Conservation (phyloP, 2,888 invertebrate genomes). For the Lucinisca nassula region DNA sequence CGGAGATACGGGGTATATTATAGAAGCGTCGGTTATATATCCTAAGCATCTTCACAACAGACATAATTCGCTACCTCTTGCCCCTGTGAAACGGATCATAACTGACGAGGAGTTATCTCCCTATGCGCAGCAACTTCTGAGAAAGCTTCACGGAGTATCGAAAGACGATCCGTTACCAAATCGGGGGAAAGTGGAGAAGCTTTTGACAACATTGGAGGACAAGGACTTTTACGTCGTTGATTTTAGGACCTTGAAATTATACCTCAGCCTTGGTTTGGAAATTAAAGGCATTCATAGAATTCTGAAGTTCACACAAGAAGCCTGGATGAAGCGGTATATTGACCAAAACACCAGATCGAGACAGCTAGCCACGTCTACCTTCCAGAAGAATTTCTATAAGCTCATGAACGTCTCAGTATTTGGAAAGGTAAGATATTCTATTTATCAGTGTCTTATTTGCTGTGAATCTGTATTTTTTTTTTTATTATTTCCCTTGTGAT, state of each 20-base stretch:
- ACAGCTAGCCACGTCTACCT: background rate
- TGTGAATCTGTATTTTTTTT: no score
- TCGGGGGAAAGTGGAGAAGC: background rate
- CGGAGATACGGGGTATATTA: background rate
- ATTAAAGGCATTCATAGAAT: constrained; percentile 78
- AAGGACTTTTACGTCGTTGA: constrained; percentile 53
- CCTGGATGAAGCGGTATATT: constrained; percentile 85
- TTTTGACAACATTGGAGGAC: background rate
- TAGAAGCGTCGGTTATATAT: background rate
- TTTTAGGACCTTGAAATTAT: constrained; percentile 83
- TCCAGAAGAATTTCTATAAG: background rate
- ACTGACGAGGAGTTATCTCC: background rate
- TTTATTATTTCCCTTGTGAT: no score
- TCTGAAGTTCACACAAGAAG: constrained; percentile 79
- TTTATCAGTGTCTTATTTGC: background rate
- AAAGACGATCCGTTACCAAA: background rate
- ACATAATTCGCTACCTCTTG: background rate
- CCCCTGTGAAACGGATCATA: background rate
- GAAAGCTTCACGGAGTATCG: background rate
- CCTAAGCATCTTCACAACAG: background rate
- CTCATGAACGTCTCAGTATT: background rate
- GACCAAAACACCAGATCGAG: constrained; percentile 22
- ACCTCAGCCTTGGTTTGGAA: constrained; percentile 72
- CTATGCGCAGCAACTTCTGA: background rate
- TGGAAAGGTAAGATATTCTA: constrained; percentile 66